Evolutionary conservation across 2,113 vertebrate species (phyloP).

Genomic region (Columba janthina): DNA sequence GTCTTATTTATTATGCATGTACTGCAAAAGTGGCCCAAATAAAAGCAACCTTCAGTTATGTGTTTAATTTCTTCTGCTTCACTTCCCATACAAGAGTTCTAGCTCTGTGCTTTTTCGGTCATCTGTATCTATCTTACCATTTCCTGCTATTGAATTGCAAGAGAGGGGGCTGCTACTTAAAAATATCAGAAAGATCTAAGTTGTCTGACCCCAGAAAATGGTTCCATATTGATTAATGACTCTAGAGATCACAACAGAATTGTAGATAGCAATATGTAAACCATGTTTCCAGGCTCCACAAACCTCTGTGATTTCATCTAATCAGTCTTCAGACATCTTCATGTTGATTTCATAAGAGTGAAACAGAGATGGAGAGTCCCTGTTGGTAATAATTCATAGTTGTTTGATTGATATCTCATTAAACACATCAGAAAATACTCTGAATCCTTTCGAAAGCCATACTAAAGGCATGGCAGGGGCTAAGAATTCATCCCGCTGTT

Average conservation of each 20-base stretch:
- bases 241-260: neutral
- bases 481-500: neutral
- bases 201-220: slow-evolving; percentile 10
- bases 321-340: neutral
- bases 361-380: neutral
- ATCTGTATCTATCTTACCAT: neutral
- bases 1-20: neutral
- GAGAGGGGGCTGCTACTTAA: neutral
- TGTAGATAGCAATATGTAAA: neutral
- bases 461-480: neutral
- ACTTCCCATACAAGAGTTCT: neutral
- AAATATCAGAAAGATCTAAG: neutral
- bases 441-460: neutral
- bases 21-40: neutral
- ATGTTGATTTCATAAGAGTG: slow-evolving; percentile 24
- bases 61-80: neutral
- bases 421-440: neutral
- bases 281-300: neutral
- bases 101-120: neutral
- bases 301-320: slow-evolving; percentile 1
- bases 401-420: neutral
- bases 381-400: neutral
- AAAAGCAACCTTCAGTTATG: neutral
- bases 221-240: slow-evolving; percentile 39
- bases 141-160: neutral